Base-by-base conservation (phyloP, 2,888 invertebrate genomes). In the Meteorus colon region DNA sequence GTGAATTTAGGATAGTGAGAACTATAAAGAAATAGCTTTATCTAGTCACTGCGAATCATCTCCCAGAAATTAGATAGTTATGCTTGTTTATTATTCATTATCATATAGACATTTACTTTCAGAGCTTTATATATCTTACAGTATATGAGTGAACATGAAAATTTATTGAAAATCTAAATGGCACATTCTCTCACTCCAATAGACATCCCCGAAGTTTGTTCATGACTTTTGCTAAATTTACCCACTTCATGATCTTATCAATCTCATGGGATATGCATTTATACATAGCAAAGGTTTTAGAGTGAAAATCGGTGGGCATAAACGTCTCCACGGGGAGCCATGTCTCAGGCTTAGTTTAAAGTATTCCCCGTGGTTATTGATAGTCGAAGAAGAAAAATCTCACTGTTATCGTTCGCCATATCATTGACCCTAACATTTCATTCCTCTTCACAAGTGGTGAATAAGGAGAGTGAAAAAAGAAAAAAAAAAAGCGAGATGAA, bases 261-360 rank as follows among this genome's bases (percentile, higher is more conserved):
- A 71, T 71, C 62, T 45, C 62, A 29, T 63, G 62, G 31, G 29
- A 63, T 55, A 19, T 55, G n/a, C 19, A 10, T 55, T n/a, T 24
- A 19, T 55, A 55, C 10, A 55, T 24, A 29, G 71, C 48, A 48
- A 34, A 63, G 48, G 63, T 72, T 72, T 70, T 63, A 62, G 63
- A 72, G 45, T 59, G 34, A 63, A 72, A 76, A 69, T 77, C 45
- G 29, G 68, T 34, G 67, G 78, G 74, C 78, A 76, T 77, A 82
- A 83, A 82, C 80, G 84, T 86, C 87, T 87, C 88, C 82, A 74
- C 66, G 74, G 88, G 88, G 89, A 85, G 81, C 85, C 84, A 89
- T 89, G 85, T 84, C 84, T 89, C 86, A 87, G 84, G 86, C 88
- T 89, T 87, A 88, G 86, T 88, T 89, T 88, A 86, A 88, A 88